A percentile compares a stretch with the other conserved stretches of the same genome.
Conservation (phyloP, 2,113 vertebrate species). For the Hyperoodon ampullatus region DNA sequence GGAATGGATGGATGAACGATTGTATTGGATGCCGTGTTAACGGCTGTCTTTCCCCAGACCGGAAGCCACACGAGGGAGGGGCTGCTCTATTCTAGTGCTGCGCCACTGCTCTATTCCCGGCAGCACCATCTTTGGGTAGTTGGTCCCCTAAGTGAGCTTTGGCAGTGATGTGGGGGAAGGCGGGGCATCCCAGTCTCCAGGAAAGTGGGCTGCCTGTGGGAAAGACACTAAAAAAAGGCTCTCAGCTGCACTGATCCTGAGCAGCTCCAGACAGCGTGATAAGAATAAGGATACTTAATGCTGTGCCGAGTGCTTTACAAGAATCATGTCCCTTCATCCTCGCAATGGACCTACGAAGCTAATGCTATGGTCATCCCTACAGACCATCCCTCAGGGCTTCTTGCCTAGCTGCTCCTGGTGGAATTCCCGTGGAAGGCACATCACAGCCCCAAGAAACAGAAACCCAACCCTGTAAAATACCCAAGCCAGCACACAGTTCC, state of each 20-base stretch:
- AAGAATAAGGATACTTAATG: neutral
- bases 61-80: neutral
- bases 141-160: neutral
- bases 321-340: neutral
- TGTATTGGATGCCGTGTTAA: neutral
- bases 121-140: neutral
- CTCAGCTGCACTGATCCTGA: neutral
- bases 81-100: no score
- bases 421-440: fast-evolving
- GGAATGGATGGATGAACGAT: neutral
- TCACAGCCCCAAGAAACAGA: neutral
- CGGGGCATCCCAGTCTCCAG: neutral
- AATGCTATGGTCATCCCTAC: neutral
- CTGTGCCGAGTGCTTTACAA: neutral
- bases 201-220: neutral
- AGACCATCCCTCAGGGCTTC: neutral
- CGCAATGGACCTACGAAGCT: neutral
- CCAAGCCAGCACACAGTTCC: neutral
- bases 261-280: neutral
- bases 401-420: neutral
- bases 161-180: neutral
- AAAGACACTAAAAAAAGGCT: neutral
- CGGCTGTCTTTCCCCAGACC: neutral
- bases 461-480: neutral
- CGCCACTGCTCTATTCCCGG: fast-evolving